These are phyloP conservation scores for Triops cancriformis DNA, from an alignment of 1,140 invertebrate genomes.

Conservation along the genomic window DNA sequence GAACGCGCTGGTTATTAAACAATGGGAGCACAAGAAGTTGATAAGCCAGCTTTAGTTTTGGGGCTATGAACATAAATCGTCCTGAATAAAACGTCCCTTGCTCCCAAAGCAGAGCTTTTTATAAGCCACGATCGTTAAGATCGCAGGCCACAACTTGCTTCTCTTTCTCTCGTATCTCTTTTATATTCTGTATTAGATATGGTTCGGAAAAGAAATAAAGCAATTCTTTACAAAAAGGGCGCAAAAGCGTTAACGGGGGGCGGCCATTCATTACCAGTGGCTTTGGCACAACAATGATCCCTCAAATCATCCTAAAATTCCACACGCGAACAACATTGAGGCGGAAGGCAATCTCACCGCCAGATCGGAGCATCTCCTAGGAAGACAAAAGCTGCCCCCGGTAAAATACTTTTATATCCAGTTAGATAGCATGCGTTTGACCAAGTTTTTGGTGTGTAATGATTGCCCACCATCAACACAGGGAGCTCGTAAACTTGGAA, in stretches of 20 bases:
- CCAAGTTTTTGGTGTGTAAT: background rate
- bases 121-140: no score
- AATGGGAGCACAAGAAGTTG: background rate
- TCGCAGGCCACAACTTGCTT: no score
- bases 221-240: background rate
- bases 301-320: slow-evolving; percentile 6
- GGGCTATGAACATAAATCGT: background rate
- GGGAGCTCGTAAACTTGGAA: background rate
- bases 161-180: background rate
- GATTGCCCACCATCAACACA: background rate
- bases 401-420: background rate
- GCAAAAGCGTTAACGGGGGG: background rate
- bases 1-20: slow-evolving; percentile 1
- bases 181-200: background rate
- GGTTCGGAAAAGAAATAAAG: background rate
- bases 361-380: background rate
- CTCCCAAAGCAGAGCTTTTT: no score
- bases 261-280: background rate
- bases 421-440: background rate
- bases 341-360: background rate
- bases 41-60: background rate
- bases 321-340: background rate
- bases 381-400: background rate
- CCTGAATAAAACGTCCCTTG: background rate
- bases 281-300: slow-evolving; percentile 13